A percentile compares a stretch with the other conserved stretches of the same genome.
phyloP scores from a whole-genome alignment of 2,797 vertebrate genomes.

The Pseudochromis fuscus region DNA sequence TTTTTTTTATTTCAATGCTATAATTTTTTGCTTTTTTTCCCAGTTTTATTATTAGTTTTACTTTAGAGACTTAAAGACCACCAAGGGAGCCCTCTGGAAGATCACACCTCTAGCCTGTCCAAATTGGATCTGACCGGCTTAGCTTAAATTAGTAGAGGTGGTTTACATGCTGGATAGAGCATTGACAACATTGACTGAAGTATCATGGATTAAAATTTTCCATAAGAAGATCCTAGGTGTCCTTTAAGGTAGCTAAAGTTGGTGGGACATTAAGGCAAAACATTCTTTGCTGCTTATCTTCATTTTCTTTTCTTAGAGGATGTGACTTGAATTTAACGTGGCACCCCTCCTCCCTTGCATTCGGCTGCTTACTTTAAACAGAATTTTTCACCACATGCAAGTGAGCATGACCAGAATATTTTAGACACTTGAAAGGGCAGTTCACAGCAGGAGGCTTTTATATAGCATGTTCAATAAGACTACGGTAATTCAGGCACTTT shows the following conservation, averaged over 20 bases:
- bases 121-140: constrained; percentile 43
- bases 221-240: constrained; percentile 74
- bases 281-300: constrained; percentile 68
- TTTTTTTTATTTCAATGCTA: constrained; percentile 64
- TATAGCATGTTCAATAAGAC: constrained; percentile 30
- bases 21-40: constrained; percentile 49
- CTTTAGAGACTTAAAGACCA: constrained; percentile 76
- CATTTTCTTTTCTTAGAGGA: constrained; percentile 51
- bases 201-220: constrained; percentile 30
- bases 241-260: constrained; percentile 70
- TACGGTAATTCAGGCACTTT: constrained; percentile 27
- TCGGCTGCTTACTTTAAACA: constrained; percentile 48
- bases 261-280: constrained; percentile 44
- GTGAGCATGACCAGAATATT: constrained; percentile 28
- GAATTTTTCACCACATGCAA: constrained; percentile 38
- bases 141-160: constrained; percentile 26
- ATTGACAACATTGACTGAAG: constrained; percentile 31
- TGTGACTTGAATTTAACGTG: constrained; percentile 59
- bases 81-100: constrained; percentile 71
- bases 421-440: constrained; percentile 10
- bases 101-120: constrained; percentile 18
- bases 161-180: constrained; percentile 22
- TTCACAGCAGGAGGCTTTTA: constrained; percentile 31
- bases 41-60: constrained; percentile 41
- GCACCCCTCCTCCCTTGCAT: constrained; percentile 62